Percentiles rank a stretch among this genome's conserved stretches.
phyloP scores from a whole-genome alignment of 2,113 vertebrate species.

The Chloroceryle aenea region DNA sequence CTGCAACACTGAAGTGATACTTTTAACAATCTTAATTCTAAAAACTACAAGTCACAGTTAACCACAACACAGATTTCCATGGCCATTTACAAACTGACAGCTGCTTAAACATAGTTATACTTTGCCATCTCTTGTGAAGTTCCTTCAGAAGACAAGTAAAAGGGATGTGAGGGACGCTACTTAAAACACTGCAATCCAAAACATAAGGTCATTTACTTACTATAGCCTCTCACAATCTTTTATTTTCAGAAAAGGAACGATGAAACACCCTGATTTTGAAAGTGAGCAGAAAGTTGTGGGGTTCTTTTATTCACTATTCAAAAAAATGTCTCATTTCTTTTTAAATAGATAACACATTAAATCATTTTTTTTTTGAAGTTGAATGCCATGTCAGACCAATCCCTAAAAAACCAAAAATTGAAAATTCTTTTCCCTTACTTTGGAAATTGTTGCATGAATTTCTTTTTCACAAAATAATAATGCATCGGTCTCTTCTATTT shows the following conservation, averaged over 20 bases:
- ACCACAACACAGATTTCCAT: neutral
- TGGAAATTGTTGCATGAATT: neutral
- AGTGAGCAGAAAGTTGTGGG: neutral
- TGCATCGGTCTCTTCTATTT: neutral
- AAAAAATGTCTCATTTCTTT: neutral
- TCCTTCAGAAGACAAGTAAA: neutral
- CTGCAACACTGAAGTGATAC: too few species aligned
- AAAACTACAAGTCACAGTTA: neutral
- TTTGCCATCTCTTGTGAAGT: neutral
- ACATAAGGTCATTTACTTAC: neutral
- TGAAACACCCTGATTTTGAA: neutral
- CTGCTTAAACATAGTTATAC: neutral
- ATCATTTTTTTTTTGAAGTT: neutral
- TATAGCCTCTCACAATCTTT: neutral
- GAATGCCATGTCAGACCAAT: neutral
- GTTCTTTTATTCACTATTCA: neutral
- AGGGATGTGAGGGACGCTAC: neutral
- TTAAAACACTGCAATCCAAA: neutral
- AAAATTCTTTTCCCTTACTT: neutral
- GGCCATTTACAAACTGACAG: neutral
- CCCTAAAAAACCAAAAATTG: neutral
- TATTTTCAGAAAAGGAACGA: neutral
- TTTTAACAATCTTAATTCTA: neutral
- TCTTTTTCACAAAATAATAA: neutral
- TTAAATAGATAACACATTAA: neutral